Base-by-base conservation (phyloP, 1,140 invertebrate genomes). In the Neomicropteryx cornuta region DNA sequence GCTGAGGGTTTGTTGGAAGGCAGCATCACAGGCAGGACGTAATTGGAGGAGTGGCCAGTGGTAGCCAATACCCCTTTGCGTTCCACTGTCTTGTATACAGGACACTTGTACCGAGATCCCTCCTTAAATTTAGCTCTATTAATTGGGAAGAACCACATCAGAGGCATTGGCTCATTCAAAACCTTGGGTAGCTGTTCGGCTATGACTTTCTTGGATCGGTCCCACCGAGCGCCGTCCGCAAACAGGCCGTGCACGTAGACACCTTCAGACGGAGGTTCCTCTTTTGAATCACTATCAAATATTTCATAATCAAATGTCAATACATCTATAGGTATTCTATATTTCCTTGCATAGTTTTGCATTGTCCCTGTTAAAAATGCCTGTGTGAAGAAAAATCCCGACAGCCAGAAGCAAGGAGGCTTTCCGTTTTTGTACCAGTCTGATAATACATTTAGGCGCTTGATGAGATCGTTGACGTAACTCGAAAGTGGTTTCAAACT, bases 351-450 rank as follows among this genome's bases (percentile, higher is more conserved):
- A 58, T 66, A 90, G 56, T 92, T 91, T 57, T 92, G 88, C 50
- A 85, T 76, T 1, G 81, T 81, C 1, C 81, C 87, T 4, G 88
- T 91, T n/a, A 93, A 62, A 57, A 93, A 92, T 0, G 84, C 85
- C 58, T 92, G 87, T 0, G 85, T 84, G 52, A 90, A 91, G 48
- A 83, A 92, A 55, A 94, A 90, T 10, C 87, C 88, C 0, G 86
- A 87, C 5, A 93, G 68, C 89, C 88, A 93, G 55, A 86, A 90
- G 1, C 72, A 73, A 0, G 60, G 38, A 2, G 87, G 84, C 52
- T 83, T 83, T 3, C 81, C 81, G 11, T 75, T 33, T 1, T 72
- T 57, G 38, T 73, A 71, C 88, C 88, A 93, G 11, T 71, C 62
- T 53, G 80, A 58, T n/a, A 79, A 71, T 55, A 75, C 88, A 45